Evolutionary conservation across 2,888 invertebrate species (phyloP), one percentile per base, ranked within the genome.

Genomic region (Hypercompe scribonia): DNA sequence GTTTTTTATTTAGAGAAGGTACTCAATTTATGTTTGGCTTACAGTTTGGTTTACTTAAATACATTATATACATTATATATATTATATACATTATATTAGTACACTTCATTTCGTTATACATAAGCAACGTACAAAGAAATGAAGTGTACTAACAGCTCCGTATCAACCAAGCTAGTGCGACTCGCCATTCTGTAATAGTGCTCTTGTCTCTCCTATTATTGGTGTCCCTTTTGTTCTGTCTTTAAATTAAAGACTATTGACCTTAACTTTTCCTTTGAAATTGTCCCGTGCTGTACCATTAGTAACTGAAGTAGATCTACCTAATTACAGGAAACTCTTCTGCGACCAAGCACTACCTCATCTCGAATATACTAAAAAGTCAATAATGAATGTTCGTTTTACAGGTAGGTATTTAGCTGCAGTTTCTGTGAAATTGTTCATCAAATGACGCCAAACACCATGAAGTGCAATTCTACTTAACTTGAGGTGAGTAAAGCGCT

Each of bases 161-260:
- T 89, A 86, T 73, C 82, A 81, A 86, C 76, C 80, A 68, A 83
- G 80, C 84, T 78, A 81, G 77, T 86, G 84, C 84, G 79, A 85
- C 88, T 88, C 88, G 89, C 88, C 87, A 87, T 89, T 88, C 87
- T 88, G 90, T 91, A 92, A 91, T 92, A 90, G 89, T 88, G 84
- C 89, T 91, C 90, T 89, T 88, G 88, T 88, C 89, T 87, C 83
- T 90, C 84, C 89, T 90, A 92, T 92, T 92, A 92, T 92, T 90
- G 91, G 91, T 88, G 91, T 91, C 89, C 89, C 90, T 89, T 93
- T 94, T 93, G 91, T 92, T 87, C 90, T 78, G 84, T 88, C 88
- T 92, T 90, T 91, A 92, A 93, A 94, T 94, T 93, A 94, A 92
- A 94, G 92, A 91, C 90, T 91, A 90, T 90, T 90, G 91, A 90